Conservation (phyloP, 2,888 invertebrate species). For the Ectemnius cavifrons region DNA sequence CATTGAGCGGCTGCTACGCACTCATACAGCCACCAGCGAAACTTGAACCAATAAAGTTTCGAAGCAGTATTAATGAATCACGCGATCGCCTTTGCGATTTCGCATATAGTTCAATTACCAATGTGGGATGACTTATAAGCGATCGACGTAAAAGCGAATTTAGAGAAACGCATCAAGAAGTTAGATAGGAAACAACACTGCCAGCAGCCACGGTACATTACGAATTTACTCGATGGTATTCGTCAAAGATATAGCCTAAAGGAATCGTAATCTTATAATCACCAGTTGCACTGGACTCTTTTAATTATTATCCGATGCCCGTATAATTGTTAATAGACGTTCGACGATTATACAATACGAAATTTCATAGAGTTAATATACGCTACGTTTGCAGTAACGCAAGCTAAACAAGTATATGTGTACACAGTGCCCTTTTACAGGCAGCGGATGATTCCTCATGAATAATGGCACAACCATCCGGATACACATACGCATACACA, state of each 20-base stretch:
- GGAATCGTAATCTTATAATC: slow-evolving; percentile 45
- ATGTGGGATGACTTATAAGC: background rate
- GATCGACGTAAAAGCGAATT: background rate
- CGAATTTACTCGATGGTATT: slow-evolving; percentile 71
- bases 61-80: too few species aligned
- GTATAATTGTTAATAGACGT: slow-evolving; percentile 15
- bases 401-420: background rate
- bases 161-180: slow-evolving; percentile 20
- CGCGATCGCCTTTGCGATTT: too few species aligned
- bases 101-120: too few species aligned
- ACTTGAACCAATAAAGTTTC: too few species aligned
- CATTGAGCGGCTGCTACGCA: too few species aligned
- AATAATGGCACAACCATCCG: slow-evolving; percentile 30
- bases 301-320: background rate
- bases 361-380: slow-evolving; percentile 26
- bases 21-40: too few species aligned
- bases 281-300: slow-evolving; percentile 32
- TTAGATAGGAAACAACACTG: slow-evolving; percentile 71
- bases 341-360: slow-evolving; percentile 35
- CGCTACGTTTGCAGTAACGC: slow-evolving; percentile 20
- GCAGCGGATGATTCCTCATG: slow-evolving; percentile 34
- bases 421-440: slow-evolving; percentile 18
- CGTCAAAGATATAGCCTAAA: slow-evolving; percentile 58
- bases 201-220: slow-evolving; percentile 72
- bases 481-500: slow-evolving; percentile 27